Conservation (phyloP, 2,797 vertebrate genomes). For the Buceros bicornis region DNA sequence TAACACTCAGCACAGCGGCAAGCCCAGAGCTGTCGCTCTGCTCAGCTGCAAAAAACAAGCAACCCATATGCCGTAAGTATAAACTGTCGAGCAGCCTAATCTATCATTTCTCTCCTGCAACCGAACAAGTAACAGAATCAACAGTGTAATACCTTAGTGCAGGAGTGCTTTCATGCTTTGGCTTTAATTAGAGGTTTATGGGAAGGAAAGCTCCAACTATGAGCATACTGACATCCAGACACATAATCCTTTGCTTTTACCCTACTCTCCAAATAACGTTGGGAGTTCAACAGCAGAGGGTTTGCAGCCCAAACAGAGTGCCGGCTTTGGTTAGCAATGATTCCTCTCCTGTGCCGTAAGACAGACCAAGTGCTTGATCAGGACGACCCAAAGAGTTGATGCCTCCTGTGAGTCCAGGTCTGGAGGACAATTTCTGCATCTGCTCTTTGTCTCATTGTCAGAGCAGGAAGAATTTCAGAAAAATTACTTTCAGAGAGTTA, state of each 20-base stretch:
- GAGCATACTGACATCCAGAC: neutral
- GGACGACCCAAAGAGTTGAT: accelerated
- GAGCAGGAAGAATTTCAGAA: neutral
- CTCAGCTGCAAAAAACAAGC: slow-evolving; percentile 78
- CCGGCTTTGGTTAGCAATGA: neutral
- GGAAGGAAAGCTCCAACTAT: neutral
- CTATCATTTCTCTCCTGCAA: slow-evolving; percentile 49
- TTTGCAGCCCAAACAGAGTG: neutral
- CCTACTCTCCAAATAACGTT: neutral
- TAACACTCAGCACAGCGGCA: slow-evolving; percentile 60
- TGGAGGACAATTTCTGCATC: neutral
- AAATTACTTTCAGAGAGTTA: neutral
- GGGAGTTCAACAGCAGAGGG: neutral
- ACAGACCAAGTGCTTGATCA: neutral
- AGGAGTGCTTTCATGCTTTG: neutral
- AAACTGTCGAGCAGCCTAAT: slow-evolving; percentile 60
- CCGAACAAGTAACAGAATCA: slow-evolving; percentile 24
- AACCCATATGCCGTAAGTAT: slow-evolving; percentile 68
- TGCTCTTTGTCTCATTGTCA: neutral
- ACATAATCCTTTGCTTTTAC: neutral
- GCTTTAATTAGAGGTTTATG: slow-evolving; percentile 41
- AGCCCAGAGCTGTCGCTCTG: slow-evolving; percentile 73
- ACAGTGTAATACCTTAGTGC: slow-evolving; percentile 12
- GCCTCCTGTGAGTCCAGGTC: neutral
- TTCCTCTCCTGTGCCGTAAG: neutral